Conservation (phyloP, 2,113 vertebrate species). For the Corynorhinus townsendii region DNA sequence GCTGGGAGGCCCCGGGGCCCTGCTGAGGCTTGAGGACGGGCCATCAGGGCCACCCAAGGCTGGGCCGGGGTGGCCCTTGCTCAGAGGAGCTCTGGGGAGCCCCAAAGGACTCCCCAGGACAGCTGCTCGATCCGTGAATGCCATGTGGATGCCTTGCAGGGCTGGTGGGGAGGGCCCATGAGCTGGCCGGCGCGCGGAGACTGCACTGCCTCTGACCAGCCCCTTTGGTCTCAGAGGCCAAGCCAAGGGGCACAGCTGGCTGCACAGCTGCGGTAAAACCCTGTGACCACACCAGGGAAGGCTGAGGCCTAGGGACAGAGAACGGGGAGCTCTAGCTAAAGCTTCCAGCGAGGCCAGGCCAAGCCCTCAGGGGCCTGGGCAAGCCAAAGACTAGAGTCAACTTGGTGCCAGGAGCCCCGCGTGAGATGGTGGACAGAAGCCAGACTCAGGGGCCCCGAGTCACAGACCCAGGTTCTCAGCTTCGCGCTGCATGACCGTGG, state of each 20-base stretch:
- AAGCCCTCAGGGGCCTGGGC: too few species aligned
- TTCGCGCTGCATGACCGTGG: accelerated
- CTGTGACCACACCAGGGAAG: too few species aligned
- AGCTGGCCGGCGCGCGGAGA: neutral
- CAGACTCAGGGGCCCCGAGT: neutral
- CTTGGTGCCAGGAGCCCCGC: neutral
- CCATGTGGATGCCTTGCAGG: neutral
- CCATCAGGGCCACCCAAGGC: accelerated
- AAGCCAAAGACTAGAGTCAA: neutral
- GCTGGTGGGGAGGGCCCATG: neutral
- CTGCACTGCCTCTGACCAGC: neutral
- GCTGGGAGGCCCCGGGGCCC: neutral
- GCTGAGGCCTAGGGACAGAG: neutral
- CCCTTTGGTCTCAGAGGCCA: neutral
- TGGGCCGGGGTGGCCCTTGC: neutral
- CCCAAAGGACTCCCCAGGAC: neutral
- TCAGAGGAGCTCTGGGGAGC: neutral
- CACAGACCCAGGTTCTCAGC: neutral
- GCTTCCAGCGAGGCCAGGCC: neutral
- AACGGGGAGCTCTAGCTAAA: neutral
- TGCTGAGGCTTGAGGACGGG: neutral
- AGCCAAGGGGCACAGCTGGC: neutral
- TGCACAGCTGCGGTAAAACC: neutral
- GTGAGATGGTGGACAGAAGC: neutral
- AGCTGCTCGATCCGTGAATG: neutral